Percentiles rank a stretch among this genome's conserved stretches.
Conservation (phyloP, 2,113 vertebrate species). For the Caracal caracal region DNA sequence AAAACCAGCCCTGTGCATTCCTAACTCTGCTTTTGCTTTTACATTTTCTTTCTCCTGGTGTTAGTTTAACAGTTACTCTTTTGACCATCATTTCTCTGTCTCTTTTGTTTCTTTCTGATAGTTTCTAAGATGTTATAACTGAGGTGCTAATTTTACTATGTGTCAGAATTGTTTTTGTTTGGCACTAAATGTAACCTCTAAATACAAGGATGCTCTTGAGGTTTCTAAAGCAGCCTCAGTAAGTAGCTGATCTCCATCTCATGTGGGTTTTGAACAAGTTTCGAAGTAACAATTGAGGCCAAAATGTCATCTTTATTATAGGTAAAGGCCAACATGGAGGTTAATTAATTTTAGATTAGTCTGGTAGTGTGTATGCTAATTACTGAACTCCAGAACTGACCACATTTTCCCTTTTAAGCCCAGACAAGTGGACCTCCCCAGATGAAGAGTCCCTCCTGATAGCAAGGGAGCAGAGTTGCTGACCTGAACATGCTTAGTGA, state of each 20-base stretch:
- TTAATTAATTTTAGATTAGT: not conserved
- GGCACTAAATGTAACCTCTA: not conserved
- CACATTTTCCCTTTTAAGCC: not conserved
- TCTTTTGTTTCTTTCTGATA: not conserved
- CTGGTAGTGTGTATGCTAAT: not conserved
- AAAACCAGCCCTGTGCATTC: not conserved
- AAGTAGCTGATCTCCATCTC: not conserved
- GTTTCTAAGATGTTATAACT: not conserved
- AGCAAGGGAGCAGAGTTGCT: not conserved
- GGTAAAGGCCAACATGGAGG: not conserved
- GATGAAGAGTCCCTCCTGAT: not conserved
- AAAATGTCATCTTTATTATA: not conserved
- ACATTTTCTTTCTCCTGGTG: not conserved
- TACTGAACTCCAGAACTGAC: not conserved
- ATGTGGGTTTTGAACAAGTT: not conserved
- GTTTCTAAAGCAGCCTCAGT: not conserved
- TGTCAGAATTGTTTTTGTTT: not conserved
- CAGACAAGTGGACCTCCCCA: not conserved
- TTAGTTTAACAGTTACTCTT: not conserved
- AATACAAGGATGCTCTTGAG: not conserved
- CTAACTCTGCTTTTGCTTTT: not conserved
- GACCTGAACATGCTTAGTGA: not conserved
- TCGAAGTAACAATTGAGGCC: not conserved
- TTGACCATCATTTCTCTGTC: not conserved
- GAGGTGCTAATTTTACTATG: not conserved